phyloP scores from a whole-genome alignment of 2,888 invertebrate genomes.

The Ormyrus labotus region DNA sequence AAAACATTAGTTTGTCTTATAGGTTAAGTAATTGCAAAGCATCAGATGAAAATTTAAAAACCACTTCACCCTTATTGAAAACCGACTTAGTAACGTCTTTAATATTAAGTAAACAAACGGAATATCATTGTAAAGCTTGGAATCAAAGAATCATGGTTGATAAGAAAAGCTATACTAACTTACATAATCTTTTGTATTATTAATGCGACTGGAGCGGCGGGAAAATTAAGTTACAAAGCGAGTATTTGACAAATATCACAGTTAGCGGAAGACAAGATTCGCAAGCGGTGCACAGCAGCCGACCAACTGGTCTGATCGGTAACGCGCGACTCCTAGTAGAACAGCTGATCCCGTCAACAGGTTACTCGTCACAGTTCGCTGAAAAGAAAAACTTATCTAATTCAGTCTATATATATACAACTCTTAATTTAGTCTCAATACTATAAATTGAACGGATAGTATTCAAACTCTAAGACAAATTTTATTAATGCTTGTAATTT shows the following conservation, averaged over 20 bases:
- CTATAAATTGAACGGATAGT: too few species aligned
- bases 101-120: not conserved
- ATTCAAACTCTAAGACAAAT: too few species aligned
- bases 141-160: constrained; percentile 3
- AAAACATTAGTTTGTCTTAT: too few species aligned
- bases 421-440: too few species aligned
- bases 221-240: constrained; percentile 24
- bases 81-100: too few species aligned
- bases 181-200: constrained; percentile 30
- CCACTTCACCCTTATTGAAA: too few species aligned
- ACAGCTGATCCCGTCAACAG: constrained; percentile 53
- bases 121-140: constrained; percentile 1
- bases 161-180: constrained; percentile 9
- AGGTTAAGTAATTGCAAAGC: too few species aligned
- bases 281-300: not conserved
- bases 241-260: not conserved
- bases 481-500: too few species aligned
- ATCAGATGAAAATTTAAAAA: too few species aligned
- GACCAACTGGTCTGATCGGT: constrained; percentile 30
- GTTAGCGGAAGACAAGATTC: too few species aligned
- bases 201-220: constrained; percentile 3
- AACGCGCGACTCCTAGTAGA: constrained; percentile 13
- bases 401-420: too few species aligned
- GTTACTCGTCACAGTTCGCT: constrained; percentile 16
- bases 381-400: not conserved